Conservation (phyloP, 2,888 invertebrate genomes). For the Bimastos eiseni region DNA sequence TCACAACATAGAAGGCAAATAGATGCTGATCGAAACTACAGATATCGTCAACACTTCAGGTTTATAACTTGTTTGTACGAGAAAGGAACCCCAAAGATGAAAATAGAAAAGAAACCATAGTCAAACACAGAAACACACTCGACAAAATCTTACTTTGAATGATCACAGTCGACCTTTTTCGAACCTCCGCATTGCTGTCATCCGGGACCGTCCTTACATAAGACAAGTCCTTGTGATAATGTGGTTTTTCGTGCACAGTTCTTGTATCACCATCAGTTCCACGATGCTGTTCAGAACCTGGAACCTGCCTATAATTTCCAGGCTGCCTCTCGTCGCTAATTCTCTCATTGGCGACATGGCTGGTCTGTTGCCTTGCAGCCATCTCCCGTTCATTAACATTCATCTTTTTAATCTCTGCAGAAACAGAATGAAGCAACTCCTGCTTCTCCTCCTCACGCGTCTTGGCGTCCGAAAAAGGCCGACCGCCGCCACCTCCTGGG, state of each 20-base stretch:
- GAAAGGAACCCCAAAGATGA: not conserved
- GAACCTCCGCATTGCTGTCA: not conserved
- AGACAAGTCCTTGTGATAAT: not conserved
- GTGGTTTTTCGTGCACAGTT: not conserved
- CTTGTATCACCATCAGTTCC: not conserved
- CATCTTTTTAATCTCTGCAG: not conserved
- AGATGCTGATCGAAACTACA: too few species aligned
- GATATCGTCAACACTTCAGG: not conserved
- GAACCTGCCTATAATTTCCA: not conserved
- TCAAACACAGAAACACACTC: not conserved
- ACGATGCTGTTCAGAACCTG: not conserved
- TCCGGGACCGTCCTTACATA: not conserved
- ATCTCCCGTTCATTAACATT: not conserved
- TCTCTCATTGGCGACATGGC: not conserved
- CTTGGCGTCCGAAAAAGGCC: not conserved
- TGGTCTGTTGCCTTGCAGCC: not conserved
- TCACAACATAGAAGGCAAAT: too few species aligned
- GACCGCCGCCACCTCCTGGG: not conserved
- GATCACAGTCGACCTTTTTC: not conserved
- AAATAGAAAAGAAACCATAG: not conserved
- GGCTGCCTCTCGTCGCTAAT: not conserved
- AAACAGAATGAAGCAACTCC: not conserved
- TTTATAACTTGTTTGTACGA: not conserved
- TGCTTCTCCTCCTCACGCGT: not conserved
- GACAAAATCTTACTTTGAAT: not conserved